Evolutionary conservation across 2,113 vertebrate genomes (phyloP).

Genomic region (Crotalus helleri): DNA sequence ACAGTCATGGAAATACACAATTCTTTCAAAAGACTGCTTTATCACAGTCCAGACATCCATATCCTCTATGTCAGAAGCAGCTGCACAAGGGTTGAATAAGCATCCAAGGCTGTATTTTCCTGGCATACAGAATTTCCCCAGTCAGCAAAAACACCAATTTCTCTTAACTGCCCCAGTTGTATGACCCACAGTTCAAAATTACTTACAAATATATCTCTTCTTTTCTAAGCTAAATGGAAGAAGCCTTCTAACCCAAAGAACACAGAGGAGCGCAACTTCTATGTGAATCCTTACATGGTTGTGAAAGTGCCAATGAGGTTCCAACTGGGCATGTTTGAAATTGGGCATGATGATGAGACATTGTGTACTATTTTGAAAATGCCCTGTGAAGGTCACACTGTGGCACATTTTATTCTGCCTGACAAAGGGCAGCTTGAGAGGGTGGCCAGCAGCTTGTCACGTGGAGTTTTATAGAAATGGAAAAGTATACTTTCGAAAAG

Average conservation of each 20-base stretch:
- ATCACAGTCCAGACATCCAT: not conserved
- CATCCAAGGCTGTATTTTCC: not conserved
- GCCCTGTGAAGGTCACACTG: conserved; percentile 32
- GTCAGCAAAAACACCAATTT: not conserved
- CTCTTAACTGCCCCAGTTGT: not conserved
- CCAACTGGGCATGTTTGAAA: conserved; percentile 34
- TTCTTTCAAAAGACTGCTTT: not conserved
- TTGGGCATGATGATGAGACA: conserved; percentile 19
- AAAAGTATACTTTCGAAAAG: conserved; percentile 2
- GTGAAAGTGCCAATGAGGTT: conserved; percentile 65
- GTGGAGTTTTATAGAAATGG: conserved; percentile 31
- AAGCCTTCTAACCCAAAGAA: conserved; percentile 53
- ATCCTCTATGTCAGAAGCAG: not conserved
- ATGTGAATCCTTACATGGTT: conserved; percentile 19
- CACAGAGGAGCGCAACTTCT: conserved; percentile 52
- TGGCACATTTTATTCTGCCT: conserved; percentile 47
- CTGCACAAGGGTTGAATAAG: not conserved
- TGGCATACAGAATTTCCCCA: not conserved
- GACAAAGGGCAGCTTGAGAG: conserved; percentile 38
- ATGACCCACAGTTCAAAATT: not conserved
- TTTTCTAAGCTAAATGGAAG: conserved; percentile 55
- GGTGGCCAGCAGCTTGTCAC: conserved; percentile 25
- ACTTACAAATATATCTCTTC: not conserved
- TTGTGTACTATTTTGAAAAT: conserved; percentile 52
- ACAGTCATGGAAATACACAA: not conserved